Conservation (phyloP, 1,140 invertebrate species). For the Drosophila watanabei region DNA sequence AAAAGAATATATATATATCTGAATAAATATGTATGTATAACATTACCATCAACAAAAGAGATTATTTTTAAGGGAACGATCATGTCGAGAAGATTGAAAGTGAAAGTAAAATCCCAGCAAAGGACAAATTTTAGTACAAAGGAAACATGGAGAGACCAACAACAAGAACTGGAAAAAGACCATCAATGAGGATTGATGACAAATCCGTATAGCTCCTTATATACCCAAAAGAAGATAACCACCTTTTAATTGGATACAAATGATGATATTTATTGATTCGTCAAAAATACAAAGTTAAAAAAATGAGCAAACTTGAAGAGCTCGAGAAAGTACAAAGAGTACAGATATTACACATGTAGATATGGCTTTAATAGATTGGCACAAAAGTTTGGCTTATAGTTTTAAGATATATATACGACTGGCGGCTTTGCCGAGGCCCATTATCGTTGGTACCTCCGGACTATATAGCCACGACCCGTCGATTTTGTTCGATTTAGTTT, state of each 20-base stretch:
- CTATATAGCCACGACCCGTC: conserved; percentile 23
- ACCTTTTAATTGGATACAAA: conserved; percentile 4
- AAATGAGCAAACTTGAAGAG: conserved; percentile 15
- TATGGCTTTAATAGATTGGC: conserved; percentile 58
- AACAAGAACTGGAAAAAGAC: neutral
- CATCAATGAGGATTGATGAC: neutral
- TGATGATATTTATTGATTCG: conserved; percentile 13
- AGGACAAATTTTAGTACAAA: neutral
- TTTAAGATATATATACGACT: conserved; percentile 61
- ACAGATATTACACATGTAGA: conserved; percentile 1
- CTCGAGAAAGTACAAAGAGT: conserved; percentile 1
- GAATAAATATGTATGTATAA: conserved; percentile 61
- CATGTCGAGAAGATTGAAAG: neutral
- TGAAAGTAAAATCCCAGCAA: neutral
- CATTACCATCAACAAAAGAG: conserved; percentile 26
- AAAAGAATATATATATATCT: conserved; percentile 55
- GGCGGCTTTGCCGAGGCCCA: conserved; percentile 13
- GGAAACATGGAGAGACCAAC: neutral
- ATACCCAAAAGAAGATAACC: neutral
- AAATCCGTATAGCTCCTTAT: too few relatives aligned
- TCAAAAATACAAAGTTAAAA: neutral
- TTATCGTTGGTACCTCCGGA: conserved; percentile 5
- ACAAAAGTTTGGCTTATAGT: conserved; percentile 54
- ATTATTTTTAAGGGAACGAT: neutral
- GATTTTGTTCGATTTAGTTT: conserved; percentile 68